These are phyloP conservation scores for Eilema depressum DNA, from an alignment of 2,888 invertebrate species.

Conservation along the genomic window DNA sequence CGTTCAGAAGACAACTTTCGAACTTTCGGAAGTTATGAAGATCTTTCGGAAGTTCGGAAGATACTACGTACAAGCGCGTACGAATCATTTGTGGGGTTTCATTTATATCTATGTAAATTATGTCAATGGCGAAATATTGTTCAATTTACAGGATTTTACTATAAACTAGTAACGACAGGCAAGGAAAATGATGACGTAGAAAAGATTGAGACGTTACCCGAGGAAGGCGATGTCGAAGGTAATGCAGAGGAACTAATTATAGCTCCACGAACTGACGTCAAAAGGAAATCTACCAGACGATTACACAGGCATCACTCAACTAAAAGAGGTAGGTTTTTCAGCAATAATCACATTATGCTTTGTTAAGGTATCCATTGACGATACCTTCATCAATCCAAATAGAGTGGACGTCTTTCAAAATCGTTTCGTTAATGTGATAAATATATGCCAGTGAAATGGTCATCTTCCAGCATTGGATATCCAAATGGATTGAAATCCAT, in stretches of 20 bases:
- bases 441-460: too few species aligned
- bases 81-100: too few species aligned
- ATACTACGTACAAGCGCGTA: too few species aligned
- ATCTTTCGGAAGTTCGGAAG: too few species aligned
- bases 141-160: constrained; percentile 71
- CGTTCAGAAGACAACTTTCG: too few species aligned
- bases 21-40: too few species aligned
- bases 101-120: not conserved
- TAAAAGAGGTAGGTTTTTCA: constrained; percentile 68
- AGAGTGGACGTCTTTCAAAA: too few species aligned
- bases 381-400: too few species aligned
- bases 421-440: too few species aligned
- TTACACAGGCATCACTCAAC: constrained; percentile 74
- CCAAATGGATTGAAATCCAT: too few species aligned
- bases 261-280: constrained; percentile 67
- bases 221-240: constrained; percentile 68
- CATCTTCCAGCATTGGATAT: too few species aligned
- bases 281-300: constrained; percentile 70
- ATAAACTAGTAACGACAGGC: constrained; percentile 89
- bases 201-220: constrained; percentile 71
- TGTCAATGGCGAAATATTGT: not conserved
- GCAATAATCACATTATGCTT: not conserved
- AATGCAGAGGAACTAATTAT: constrained; percentile 57
- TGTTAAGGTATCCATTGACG: not conserved
- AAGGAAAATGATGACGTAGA: constrained; percentile 76